Evolutionary conservation across 2,888 invertebrate genomes (phyloP).

Genomic region (Hyalella azteca): DNA sequence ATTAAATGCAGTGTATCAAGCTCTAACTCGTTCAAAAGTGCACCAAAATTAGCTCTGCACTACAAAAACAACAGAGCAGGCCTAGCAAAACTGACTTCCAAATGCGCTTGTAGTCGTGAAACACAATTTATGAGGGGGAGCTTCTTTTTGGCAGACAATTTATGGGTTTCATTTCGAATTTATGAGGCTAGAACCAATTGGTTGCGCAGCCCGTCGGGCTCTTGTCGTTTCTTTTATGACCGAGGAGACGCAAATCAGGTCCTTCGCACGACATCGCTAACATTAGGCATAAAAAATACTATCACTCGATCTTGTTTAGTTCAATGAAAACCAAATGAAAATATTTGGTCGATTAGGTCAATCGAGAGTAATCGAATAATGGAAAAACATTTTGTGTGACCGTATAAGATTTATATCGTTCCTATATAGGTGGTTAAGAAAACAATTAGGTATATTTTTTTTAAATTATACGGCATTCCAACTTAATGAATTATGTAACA

Average conservation of each 20-base stretch:
- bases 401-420: too few relatives aligned
- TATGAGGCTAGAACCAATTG: constrained; percentile 32
- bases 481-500: too few relatives aligned
- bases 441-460: too few relatives aligned
- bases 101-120: constrained; percentile 29
- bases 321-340: too few relatives aligned
- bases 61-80: constrained; percentile 26
- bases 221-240: constrained; percentile 26
- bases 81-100: constrained; percentile 29
- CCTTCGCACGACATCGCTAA: not conserved
- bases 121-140: constrained; percentile 32
- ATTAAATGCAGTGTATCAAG: constrained; percentile 31
- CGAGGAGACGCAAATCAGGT: constrained; percentile 25
- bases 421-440: too few relatives aligned
- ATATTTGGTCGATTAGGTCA: too few relatives aligned
- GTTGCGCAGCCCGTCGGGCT: constrained; percentile 13
- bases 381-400: too few relatives aligned
- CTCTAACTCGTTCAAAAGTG: constrained; percentile 37
- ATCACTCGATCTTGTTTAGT: too few relatives aligned
- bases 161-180: constrained; percentile 37
- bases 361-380: too few relatives aligned
- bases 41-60: constrained; percentile 32
- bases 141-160: constrained; percentile 37
- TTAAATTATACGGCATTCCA: too few relatives aligned
- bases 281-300: constrained; percentile 15